A percentile compares a stretch with the other conserved stretches of the same genome.
These are phyloP conservation scores for Parascotia fuliginaria DNA, from an alignment of 2,888 invertebrate species.

Conservation along the genomic window DNA sequence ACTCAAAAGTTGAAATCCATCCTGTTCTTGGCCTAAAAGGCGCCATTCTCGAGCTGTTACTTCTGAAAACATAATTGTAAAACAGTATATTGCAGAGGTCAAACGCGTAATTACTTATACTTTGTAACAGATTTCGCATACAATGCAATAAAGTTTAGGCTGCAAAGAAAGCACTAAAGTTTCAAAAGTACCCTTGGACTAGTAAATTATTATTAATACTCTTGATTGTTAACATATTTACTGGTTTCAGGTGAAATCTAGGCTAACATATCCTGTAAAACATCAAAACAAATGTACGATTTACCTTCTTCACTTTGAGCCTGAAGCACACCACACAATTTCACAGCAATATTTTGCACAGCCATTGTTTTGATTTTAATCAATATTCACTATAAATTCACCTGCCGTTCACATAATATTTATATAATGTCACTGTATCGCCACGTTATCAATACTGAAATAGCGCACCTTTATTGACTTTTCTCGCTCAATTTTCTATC, in stretches of 20 bases:
- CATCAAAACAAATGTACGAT: background rate
- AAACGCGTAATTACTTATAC: background rate
- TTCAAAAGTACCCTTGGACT: background rate
- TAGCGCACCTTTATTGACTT: slow-evolving; percentile 71
- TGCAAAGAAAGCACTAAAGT: background rate
- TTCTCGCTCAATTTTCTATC: slow-evolving; percentile 78
- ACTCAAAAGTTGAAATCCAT: slow-evolving; percentile 89
- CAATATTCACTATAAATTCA: slow-evolving; percentile 43
- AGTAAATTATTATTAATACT: background rate
- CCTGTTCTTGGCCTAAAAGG: slow-evolving; percentile 92
- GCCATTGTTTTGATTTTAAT: slow-evolving; percentile 65
- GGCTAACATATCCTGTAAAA: background rate
- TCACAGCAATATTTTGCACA: slow-evolving; percentile 84
- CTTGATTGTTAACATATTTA: background rate
- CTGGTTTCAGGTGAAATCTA: background rate
- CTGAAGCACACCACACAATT: slow-evolving; percentile 85
- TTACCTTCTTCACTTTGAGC: slow-evolving; percentile 78
- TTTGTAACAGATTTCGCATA: background rate
- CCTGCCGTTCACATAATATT: slow-evolving; percentile 51
- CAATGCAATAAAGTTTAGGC: background rate
- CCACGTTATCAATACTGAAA: slow-evolving; percentile 60
- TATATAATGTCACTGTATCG: slow-evolving; percentile 44
- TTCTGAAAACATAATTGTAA: slow-evolving; percentile 68
- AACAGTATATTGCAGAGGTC: background rate
- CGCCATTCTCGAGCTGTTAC: slow-evolving; percentile 91